Conservation (phyloP, 2,888 invertebrate genomes). For the Leptinotarsa peninsularis region DNA sequence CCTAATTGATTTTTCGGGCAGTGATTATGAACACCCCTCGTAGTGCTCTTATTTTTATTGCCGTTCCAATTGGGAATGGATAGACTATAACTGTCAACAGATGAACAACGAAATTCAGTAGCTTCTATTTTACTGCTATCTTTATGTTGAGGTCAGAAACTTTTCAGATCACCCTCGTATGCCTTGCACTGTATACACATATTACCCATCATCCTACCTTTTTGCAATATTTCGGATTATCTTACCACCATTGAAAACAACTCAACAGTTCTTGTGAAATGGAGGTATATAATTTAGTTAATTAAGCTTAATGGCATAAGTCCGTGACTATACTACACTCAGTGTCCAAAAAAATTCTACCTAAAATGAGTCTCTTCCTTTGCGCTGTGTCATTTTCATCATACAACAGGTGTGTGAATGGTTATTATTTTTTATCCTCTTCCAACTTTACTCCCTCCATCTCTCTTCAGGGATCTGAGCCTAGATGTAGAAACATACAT, state of each 20-base stretch:
- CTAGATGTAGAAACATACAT: conserved; percentile 28
- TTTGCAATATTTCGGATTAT: background rate
- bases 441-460: conserved; percentile 13
- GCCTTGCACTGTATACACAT: too few relatives aligned
- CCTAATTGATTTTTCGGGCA: too few relatives aligned
- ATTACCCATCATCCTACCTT: too few relatives aligned
- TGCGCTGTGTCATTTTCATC: conserved; percentile 62
- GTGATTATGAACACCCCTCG: too few relatives aligned
- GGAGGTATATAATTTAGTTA: conserved; percentile 66
- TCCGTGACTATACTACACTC: conserved; percentile 62
- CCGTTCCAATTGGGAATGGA: too few relatives aligned
- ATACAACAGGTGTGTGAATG: conserved; percentile 61
- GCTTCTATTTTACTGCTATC: too few relatives aligned
- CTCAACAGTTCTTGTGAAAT: conserved; percentile 64
- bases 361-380: conserved; percentile 64
- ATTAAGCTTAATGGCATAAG: conserved; percentile 65
- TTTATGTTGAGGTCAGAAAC: too few relatives aligned
- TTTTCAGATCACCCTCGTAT: background rate
- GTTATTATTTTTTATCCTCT: conserved; percentile 46
- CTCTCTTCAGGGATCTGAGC: conserved; percentile 20
- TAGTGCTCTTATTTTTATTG: too few relatives aligned
- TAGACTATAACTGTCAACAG: too few relatives aligned
- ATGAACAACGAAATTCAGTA: too few relatives aligned
- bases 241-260: conserved; percentile 33
- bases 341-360: conserved; percentile 57